phyloP scores from a whole-genome alignment of 2,113 vertebrate species.

The Dunckerocampus dactyliophorus region DNA sequence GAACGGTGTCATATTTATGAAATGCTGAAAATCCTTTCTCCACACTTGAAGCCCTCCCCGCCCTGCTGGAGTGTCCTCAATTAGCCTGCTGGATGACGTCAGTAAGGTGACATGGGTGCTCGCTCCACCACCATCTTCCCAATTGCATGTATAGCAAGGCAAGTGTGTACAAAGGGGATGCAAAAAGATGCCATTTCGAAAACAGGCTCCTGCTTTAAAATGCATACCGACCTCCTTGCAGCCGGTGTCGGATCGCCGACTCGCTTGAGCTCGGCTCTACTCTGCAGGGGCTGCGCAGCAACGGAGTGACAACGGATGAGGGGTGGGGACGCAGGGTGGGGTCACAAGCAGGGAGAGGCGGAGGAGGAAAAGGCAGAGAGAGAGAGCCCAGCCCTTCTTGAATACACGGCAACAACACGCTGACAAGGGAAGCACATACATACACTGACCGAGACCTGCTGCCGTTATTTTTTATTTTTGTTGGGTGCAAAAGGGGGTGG shows the following conservation, averaged over 20 bases:
- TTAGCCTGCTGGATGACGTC: conserved; percentile 68
- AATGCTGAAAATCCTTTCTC: conserved; percentile 32
- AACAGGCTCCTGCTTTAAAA: too few relatives aligned
- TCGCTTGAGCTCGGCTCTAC: conserved; percentile 23
- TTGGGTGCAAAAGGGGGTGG: conserved; percentile 13
- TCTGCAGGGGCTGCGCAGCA: conserved; percentile 62
- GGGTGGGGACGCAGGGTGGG: conserved; percentile 84
- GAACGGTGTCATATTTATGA: conserved; percentile 13
- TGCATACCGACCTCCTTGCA: conserved; percentile 11
- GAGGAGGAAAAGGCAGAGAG: conserved; percentile 77
- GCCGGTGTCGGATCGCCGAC: conserved; percentile 31
- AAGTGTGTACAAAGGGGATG: background rate
- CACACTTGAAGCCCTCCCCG: conserved; percentile 35
- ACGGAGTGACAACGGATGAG: conserved; percentile 74
- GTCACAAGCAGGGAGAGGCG: conserved; percentile 81
- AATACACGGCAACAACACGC: conserved; percentile 76
- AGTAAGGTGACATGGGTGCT: conserved; percentile 65
- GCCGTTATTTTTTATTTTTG: conserved; percentile 9
- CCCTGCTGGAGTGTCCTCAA: conserved; percentile 56
- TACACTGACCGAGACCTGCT: conserved; percentile 23
- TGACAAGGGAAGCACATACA: conserved; percentile 50
- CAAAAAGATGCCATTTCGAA: conserved; percentile 27
- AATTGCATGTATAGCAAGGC: background rate
- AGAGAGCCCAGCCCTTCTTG: conserved; percentile 74
- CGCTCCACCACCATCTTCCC: conserved; percentile 15